These are phyloP conservation scores for Tromatobia lineatoria DNA, from an alignment of 2,888 invertebrate species.

Conservation along the genomic window DNA sequence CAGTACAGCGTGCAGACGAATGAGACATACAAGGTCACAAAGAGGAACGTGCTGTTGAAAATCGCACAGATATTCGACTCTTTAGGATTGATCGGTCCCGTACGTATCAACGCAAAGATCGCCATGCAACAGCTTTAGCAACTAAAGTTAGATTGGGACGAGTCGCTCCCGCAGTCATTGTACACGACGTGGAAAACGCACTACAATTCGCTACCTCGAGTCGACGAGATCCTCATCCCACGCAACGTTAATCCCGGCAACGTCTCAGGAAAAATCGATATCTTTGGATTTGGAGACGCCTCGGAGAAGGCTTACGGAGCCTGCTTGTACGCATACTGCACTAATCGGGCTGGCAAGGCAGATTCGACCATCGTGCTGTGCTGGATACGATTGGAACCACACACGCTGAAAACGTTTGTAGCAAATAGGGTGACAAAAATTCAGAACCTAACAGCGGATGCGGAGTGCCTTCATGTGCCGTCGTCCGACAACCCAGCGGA, in stretches of 20 bases:
- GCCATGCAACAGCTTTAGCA: constrained; percentile 51
- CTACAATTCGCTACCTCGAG: constrained; percentile 27
- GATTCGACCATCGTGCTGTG: constrained; percentile 68
- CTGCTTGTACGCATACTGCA: constrained; percentile 66
- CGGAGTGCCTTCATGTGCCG: constrained; percentile 59
- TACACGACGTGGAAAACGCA: constrained; percentile 44
- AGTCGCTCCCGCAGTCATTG: constrained; percentile 38
- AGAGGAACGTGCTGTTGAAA: constrained; percentile 49
- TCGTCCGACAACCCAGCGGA: constrained; percentile 69
- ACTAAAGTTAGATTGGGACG: constrained; percentile 45
- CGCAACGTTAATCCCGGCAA: constrained; percentile 23
- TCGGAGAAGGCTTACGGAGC: constrained; percentile 65
- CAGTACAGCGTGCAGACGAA: constrained; percentile 42
- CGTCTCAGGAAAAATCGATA: constrained; percentile 18
- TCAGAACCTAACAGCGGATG: constrained; percentile 38
- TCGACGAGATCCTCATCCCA: constrained; percentile 30
- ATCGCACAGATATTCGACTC: constrained; percentile 64
- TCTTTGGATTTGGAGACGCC: constrained; percentile 70
- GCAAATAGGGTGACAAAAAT: constrained; percentile 66
- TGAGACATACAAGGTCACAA: constrained; percentile 34
- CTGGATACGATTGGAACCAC: constrained; percentile 63
- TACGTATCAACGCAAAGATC: constrained; percentile 50
- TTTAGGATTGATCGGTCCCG: constrained; percentile 41
- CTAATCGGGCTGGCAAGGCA: constrained; percentile 5
- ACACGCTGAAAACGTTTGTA: constrained; percentile 61